Evolutionary conservation across 1,140 invertebrate genomes (phyloP).

Genomic region (Drosophila melanica): DNA sequence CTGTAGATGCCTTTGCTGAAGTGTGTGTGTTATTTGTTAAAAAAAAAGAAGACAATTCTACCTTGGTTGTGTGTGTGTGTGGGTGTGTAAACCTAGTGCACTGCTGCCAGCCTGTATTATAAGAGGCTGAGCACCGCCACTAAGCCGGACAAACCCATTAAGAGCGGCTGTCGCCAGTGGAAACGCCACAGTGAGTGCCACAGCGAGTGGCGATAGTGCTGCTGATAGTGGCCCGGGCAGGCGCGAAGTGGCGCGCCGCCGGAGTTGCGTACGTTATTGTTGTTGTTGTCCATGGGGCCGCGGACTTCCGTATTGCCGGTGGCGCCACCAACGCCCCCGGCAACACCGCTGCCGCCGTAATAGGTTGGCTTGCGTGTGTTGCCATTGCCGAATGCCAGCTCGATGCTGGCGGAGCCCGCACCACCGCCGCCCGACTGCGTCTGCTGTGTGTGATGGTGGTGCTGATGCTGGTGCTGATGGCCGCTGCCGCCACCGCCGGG

Average conservation of each 20-base stretch:
- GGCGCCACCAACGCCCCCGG: conserved; percentile 39
- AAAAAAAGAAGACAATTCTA: conserved; percentile 47
- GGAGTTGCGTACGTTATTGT: conserved; percentile 63
- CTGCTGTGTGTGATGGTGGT: conserved; percentile 68
- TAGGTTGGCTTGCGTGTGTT: conserved; percentile 63
- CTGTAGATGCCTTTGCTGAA: neutral
- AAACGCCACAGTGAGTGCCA: conserved; percentile 10
- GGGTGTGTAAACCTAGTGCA: conserved; percentile 22
- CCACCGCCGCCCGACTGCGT: conserved; percentile 20
- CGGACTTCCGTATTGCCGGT: conserved; percentile 52
- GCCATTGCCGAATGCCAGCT: conserved; percentile 53
- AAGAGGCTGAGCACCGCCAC: conserved; percentile 59
- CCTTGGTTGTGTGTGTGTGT: conserved; percentile 32
- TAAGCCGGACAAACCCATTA: conserved; percentile 75
- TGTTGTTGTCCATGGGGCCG: conserved; percentile 59
- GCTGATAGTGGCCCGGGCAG: conserved; percentile 5
- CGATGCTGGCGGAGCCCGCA: conserved; percentile 26
- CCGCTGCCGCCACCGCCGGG: conserved; percentile 44
- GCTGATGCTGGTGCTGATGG: conserved; percentile 68
- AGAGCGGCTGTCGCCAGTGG: conserved; percentile 64
- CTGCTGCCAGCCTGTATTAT: conserved; percentile 63
- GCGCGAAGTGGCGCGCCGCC: conserved; percentile 41
- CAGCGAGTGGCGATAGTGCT: conserved; percentile 17
- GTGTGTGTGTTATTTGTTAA: conserved; percentile 25
- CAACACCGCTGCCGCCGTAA: conserved; percentile 46